Percentiles rank a stretch among this genome's conserved stretches.
Conservation (phyloP, 92 coral and sea anemone genomes). For the Plumapathes pennacea region DNA sequence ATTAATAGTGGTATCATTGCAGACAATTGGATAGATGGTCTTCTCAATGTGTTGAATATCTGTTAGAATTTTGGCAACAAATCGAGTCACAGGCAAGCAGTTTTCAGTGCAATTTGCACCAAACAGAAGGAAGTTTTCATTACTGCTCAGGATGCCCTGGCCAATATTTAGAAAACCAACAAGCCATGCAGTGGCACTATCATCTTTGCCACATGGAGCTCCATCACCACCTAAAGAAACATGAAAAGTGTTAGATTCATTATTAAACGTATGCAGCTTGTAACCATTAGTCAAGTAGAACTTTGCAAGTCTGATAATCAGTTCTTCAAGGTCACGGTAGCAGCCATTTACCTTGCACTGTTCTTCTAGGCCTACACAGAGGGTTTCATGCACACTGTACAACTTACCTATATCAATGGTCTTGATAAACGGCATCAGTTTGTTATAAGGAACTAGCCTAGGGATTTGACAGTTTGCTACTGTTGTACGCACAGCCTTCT, state of each 20-base stretch:
- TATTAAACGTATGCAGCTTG: slow-evolving; percentile 29
- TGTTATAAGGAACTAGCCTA: slow-evolving; percentile 44
- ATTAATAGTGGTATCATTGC: slow-evolving; percentile 20
- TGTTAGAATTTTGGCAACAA: slow-evolving; percentile 13
- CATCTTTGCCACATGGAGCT: slow-evolving; percentile 62
- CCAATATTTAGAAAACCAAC: slow-evolving; percentile 48
- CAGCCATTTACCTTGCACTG: slow-evolving; percentile 38
- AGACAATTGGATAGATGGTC: slow-evolving; percentile 3
- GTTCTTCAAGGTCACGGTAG: slow-evolving; percentile 33
- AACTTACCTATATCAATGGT: slow-evolving; percentile 40
- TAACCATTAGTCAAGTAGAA: slow-evolving; percentile 37
- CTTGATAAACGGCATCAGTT: slow-evolving; percentile 45
- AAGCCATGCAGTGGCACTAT: slow-evolving; percentile 59
- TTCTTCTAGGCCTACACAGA: slow-evolving; percentile 31
- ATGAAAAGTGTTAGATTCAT: slow-evolving; percentile 27
- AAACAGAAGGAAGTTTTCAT: slow-evolving; percentile 49
- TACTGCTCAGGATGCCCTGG: slow-evolving; percentile 35
- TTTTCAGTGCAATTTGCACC: slow-evolving; percentile 61
- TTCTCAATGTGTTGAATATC: slow-evolving; percentile 36
- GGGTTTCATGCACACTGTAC: slow-evolving; percentile 30
- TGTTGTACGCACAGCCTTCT: slow-evolving; percentile 34
- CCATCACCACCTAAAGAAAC: slow-evolving; percentile 69
- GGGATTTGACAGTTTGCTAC: slow-evolving; percentile 37
- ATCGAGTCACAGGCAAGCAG: slow-evolving; percentile 36
- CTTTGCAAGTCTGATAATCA: slow-evolving; percentile 24